Base-by-base conservation (phyloP, 35 echinoderm and acorn worm genomes). In the Hemicentrotus pulcherrimus region DNA sequence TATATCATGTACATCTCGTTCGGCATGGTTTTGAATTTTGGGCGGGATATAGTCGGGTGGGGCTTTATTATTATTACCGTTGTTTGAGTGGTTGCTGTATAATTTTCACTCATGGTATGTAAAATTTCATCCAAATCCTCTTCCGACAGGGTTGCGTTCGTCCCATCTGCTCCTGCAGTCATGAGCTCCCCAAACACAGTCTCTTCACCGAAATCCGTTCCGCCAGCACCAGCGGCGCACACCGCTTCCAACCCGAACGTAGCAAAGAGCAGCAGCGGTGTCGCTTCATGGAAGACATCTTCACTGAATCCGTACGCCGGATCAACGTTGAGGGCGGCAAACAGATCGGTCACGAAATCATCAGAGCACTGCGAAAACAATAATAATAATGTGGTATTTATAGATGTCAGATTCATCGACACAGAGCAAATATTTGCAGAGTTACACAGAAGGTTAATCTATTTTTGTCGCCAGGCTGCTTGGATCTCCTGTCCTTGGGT, bases 281-380 rank as follows among this genome's bases (percentile, higher is more conserved):
- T 41, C 19, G 88, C 88, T 33, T 90, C 32, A 41, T 41, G 88
- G 46, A 90, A 90, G 31, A 41, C n/a, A 32, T 90, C 88, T 19
- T 90, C 88, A 30, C 46, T 90, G 30, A 90, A 47, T 19, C 88
- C 88, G 32, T 90, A 90, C 88, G 88, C 19, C 88, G 46, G 13
- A 32, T 90, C 88, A 47, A 90, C 88, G 88, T 32, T 90, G 88
- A 90, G 88, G 88, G 88, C 88, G 32, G 88, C 24, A 90, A 90
- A 90, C 31, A 90, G 32, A 41, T 90, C 88, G 30, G 88, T 90
- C 32, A 90, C 88, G 32, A 90, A 90, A 32, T 90, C 88, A 41
- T 45, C 88, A 9, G 32, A 15, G 31, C 88, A 90, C 88, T 90
- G 46, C 46, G 31, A 78, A 78, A 78, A 28, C 19, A 78, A 78